Conservation (phyloP, 2,888 invertebrate genomes). For the Xestoiulus laeticollis region DNA sequence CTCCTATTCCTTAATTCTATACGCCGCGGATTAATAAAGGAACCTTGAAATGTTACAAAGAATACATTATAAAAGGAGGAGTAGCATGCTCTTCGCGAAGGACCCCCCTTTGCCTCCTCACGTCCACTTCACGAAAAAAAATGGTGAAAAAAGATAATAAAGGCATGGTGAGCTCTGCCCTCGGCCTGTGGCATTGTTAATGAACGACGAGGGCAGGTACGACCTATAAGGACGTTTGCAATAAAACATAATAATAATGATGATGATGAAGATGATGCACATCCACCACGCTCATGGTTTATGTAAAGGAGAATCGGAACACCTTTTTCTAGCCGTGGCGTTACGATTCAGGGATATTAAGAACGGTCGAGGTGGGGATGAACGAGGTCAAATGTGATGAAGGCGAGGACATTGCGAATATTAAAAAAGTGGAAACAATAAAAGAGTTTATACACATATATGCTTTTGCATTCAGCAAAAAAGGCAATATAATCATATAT, state of each 20-base stretch:
- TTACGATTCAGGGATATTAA: not conserved
- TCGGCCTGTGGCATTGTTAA: conserved; percentile 19
- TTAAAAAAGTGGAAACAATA: not conserved
- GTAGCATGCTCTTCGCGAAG: not conserved
- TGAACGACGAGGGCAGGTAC: not conserved
- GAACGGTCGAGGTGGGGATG: conserved; percentile 17
- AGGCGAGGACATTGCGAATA: not conserved
- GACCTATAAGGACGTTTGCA: conserved; percentile 18
- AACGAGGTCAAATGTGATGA: conserved; percentile 10
- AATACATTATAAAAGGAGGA: conserved; percentile 22
- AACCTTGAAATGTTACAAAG: conserved; percentile 20
- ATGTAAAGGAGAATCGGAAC: not conserved
- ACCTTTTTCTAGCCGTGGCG: not conserved
- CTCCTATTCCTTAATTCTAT: conserved; percentile 3
- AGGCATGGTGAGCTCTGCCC: conserved; percentile 16
- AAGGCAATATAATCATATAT: not conserved
- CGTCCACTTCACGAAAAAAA: conserved; percentile 10
- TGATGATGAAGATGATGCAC: conserved; percentile 11
- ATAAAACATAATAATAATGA: conserved; percentile 2
- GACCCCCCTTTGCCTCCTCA: conserved; percentile 16
- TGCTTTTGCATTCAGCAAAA: not conserved
- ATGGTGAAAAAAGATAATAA: not conserved
- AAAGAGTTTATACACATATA: too few relatives aligned
- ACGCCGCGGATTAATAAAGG: not conserved
- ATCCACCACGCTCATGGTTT: conserved; percentile 19